These are phyloP conservation scores for Dexiosoma caninum DNA, from an alignment of 2,888 invertebrate genomes.

Conservation along the genomic window DNA sequence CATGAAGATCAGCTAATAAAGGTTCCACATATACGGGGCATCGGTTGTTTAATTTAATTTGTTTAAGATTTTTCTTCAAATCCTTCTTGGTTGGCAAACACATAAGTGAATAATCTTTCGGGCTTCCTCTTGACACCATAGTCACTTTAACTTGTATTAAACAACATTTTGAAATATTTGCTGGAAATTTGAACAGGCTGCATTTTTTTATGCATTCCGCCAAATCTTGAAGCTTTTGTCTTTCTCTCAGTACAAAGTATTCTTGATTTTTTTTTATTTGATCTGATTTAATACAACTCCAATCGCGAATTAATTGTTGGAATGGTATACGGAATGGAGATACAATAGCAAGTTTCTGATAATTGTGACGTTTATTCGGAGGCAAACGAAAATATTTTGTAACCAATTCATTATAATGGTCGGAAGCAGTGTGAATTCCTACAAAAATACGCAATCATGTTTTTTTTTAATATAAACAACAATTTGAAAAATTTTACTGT, in stretches of 20 bases:
- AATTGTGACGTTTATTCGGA: constrained; percentile 92
- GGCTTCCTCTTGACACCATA: constrained; percentile 77
- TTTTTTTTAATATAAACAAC: too few species aligned
- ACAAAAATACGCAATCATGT: background rate
- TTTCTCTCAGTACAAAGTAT: constrained; percentile 82
- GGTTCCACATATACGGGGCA: constrained; percentile 82
- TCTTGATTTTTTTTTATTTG: background rate
- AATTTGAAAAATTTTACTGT: too few species aligned
- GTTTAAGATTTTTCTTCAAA: constrained; percentile 76
- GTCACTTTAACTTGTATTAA: constrained; percentile 84
- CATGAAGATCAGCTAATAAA: constrained; percentile 81
- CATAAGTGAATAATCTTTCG: constrained; percentile 84
- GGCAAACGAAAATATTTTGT: constrained; percentile 85
- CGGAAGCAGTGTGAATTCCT: constrained; percentile 78
- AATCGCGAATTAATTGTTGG: constrained; percentile 83
- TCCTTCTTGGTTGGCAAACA: constrained; percentile 82
- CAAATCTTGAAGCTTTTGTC: constrained; percentile 78
- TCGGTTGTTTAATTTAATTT: constrained; percentile 71
- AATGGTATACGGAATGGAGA: constrained; percentile 90
- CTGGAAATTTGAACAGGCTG: constrained; percentile 54
- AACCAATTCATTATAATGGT: constrained; percentile 78
- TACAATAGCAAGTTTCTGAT: constrained; percentile 84
- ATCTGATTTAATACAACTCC: constrained; percentile 78
- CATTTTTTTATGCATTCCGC: constrained; percentile 55
- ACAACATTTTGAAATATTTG: constrained; percentile 77